Conservation (phyloP, 1,140 invertebrate genomes). For the Ceratoteleas bidentatus region DNA sequence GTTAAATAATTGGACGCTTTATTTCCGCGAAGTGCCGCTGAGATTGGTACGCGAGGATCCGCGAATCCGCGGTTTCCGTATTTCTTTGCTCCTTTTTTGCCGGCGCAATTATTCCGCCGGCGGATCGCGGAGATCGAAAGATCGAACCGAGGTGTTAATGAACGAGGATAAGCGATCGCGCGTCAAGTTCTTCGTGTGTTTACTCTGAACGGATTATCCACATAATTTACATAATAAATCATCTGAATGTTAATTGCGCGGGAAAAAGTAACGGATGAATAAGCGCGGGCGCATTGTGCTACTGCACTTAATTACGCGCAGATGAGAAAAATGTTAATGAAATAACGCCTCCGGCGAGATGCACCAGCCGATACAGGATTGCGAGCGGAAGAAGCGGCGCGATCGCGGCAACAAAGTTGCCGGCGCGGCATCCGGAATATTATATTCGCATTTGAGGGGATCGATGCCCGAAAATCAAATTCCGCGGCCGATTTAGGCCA, state of each 20-base stretch:
- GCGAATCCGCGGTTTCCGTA: no score
- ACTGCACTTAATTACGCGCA: slow-evolving; percentile 11
- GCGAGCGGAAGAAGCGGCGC: slow-evolving; percentile 11
- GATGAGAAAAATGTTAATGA: slow-evolving; percentile 45
- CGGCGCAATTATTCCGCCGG: slow-evolving; percentile 27
- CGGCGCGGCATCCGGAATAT: slow-evolving; percentile 26
- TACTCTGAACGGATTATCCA: slow-evolving; percentile 22
- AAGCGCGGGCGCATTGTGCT: slow-evolving; percentile 6
- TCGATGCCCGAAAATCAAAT: slow-evolving; percentile 51
- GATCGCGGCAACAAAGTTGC: slow-evolving; percentile 24
- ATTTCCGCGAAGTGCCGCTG: slow-evolving; percentile 22
- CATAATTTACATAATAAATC: slow-evolving; percentile 43
- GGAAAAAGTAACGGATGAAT: slow-evolving; percentile 8
- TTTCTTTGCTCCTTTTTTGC: neutral
- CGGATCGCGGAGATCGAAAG: slow-evolving; percentile 19
- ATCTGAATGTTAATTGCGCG: slow-evolving; percentile 21
- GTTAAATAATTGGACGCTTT: slow-evolving; percentile 37
- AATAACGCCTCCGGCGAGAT: slow-evolving; percentile 10
- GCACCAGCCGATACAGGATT: neutral
- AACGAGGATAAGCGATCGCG: slow-evolving; percentile 43
- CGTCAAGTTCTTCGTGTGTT: slow-evolving; percentile 40
- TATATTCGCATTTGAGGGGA: slow-evolving; percentile 34
- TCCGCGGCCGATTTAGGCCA: slow-evolving; percentile 47
- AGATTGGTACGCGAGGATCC: slow-evolving; percentile 9
- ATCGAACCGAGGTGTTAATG: slow-evolving; percentile 49